Conservation (phyloP, 2,797 vertebrate species). For the Thalassophryne amazonica region DNA sequence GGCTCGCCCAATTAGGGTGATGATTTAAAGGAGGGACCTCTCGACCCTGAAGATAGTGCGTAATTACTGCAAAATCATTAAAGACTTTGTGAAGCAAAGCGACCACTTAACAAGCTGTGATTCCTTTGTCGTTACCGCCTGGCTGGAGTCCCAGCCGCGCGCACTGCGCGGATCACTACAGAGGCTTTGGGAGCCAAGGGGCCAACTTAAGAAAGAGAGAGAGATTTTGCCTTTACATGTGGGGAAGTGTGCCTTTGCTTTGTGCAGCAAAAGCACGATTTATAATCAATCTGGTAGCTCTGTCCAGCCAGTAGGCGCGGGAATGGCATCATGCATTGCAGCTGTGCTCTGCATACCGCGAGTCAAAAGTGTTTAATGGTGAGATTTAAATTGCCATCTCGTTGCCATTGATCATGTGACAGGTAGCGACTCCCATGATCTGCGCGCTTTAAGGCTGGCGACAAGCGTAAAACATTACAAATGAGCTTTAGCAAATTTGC, state of each 20-base stretch:
- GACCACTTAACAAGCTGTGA: slow-evolving; percentile 43
- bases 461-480: slow-evolving; percentile 76
- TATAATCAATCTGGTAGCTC: slow-evolving; percentile 71
- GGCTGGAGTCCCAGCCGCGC: slow-evolving; percentile 10
- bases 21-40: slow-evolving; percentile 50
- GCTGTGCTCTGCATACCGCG: slow-evolving; percentile 64
- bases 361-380: slow-evolving; percentile 73
- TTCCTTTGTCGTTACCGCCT: slow-evolving; percentile 21
- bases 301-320: slow-evolving; percentile 39
- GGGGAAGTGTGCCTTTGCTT: slow-evolving; percentile 33
- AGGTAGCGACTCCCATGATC: slow-evolving; percentile 67
- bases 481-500: slow-evolving; percentile 74
- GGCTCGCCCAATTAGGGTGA: slow-evolving; percentile 37
- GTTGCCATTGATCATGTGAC: slow-evolving; percentile 76
- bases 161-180: neutral
- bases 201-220: slow-evolving; percentile 65
- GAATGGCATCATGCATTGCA: slow-evolving; percentile 71
- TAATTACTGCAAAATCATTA: slow-evolving; percentile 55
- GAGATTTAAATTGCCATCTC: slow-evolving; percentile 69
- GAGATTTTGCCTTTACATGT: slow-evolving; percentile 56
- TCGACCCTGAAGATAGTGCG: slow-evolving; percentile 40
- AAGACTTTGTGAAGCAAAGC: slow-evolving; percentile 20
- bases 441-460: slow-evolving; percentile 69
- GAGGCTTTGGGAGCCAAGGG: slow-evolving; percentile 12
- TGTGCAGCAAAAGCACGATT: slow-evolving; percentile 66